Evolutionary conservation across 1,140 invertebrate genomes (phyloP).

Genomic region (Chrysoperla carnea): DNA sequence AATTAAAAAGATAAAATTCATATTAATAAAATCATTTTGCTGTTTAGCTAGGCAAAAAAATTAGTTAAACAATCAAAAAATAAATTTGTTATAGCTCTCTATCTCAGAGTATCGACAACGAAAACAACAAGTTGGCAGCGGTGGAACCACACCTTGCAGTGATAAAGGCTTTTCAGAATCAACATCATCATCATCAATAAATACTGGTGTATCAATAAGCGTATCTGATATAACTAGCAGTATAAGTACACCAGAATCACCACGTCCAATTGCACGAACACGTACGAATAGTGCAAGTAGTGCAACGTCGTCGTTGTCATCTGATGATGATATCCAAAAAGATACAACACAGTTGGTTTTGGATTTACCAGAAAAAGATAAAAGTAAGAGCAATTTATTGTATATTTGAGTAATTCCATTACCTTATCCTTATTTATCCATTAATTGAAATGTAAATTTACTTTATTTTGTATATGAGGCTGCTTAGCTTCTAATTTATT

Average conservation of each 20-base stretch:
- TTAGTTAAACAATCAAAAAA: no score
- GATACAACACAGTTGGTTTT: constrained; percentile 19
- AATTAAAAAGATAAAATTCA: neutral
- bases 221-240: constrained; percentile 13
- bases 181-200: constrained; percentile 2
- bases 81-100: constrained; percentile 33
- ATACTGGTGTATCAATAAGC: neutral
- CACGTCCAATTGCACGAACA: constrained; percentile 19
- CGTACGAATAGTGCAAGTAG: constrained; percentile 32
- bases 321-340: constrained; percentile 25
- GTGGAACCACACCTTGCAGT: constrained; percentile 11
- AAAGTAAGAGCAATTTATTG: constrained; percentile 10
- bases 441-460: no score
- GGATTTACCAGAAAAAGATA: constrained; percentile 13
- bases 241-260: constrained; percentile 16
- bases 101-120: constrained; percentile 52
- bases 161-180: constrained; percentile 9
- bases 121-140: constrained; percentile 28
- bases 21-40: no score
- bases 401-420: neutral
- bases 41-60: no score
- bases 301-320: constrained; percentile 28
- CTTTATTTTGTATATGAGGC: no score
- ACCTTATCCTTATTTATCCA: neutral
- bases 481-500: no score